phyloP scores from a whole-genome alignment of 2,113 vertebrate species.

The Callipepla squamata region DNA sequence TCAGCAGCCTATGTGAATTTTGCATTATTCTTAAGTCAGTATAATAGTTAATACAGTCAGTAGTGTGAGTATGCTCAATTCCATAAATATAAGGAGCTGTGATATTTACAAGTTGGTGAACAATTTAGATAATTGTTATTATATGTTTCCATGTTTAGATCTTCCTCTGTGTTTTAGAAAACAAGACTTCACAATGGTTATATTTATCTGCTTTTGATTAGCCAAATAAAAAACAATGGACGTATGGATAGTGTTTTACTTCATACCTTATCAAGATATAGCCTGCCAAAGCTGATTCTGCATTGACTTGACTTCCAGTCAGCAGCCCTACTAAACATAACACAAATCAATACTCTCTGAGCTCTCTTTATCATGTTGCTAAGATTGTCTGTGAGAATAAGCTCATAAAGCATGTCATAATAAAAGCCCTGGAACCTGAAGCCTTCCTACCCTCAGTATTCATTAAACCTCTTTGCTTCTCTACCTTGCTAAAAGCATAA shows the following conservation, averaged over 20 bases:
- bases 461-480: neutral
- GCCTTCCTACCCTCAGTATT: neutral
- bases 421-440: neutral
- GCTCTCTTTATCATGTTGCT: neutral
- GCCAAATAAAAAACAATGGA: neutral
- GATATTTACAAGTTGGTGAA: neutral
- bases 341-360: neutral
- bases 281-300: neutral
- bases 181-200: neutral
- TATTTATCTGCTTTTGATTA: constrained; percentile 17
- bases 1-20: neutral
- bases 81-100: neutral
- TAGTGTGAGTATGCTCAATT: neutral
- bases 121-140: constrained; percentile 12
- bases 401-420: neutral
- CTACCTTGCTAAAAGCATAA: neutral
- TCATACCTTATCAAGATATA: neutral
- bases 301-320: neutral
- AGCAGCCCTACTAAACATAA: neutral
- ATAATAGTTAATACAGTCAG: neutral
- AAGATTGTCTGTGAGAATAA: neutral
- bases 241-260: neutral
- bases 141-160: neutral
- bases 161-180: neutral
- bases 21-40: neutral